These are phyloP conservation scores for Ceramica pisi DNA, from an alignment of 2,888 invertebrate genomes.

Conservation along the genomic window DNA sequence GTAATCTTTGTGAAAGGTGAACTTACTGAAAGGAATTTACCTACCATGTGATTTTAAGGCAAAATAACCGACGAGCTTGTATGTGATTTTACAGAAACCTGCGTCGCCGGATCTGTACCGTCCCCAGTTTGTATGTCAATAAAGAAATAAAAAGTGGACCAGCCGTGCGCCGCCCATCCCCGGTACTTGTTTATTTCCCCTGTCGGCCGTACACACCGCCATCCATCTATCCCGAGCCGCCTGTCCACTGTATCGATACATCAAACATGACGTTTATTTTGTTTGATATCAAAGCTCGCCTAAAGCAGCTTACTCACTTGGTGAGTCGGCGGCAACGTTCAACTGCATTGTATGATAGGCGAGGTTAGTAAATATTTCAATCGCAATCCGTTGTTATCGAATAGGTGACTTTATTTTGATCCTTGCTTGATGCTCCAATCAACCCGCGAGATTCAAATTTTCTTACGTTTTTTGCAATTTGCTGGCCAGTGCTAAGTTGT, in stretches of 20 bases:
- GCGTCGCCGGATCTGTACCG: not conserved
- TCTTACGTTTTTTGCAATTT: no score
- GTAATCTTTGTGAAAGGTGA: not conserved
- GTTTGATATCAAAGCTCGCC: slow-evolving; percentile 12
- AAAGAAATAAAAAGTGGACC: slow-evolving; percentile 21
- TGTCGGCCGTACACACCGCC: slow-evolving; percentile 54
- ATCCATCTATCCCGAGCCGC: slow-evolving; percentile 53
- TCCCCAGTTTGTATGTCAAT: not conserved
- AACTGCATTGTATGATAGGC: not conserved
- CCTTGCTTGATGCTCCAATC: no score
- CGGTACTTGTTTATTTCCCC: slow-evolving; percentile 51
- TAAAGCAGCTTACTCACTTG: slow-evolving; percentile 1
- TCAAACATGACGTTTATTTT: slow-evolving; percentile 51
- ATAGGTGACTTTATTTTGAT: not conserved
- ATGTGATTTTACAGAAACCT: slow-evolving; percentile 1
- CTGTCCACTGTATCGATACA: slow-evolving; percentile 55
- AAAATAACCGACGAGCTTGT: not conserved
- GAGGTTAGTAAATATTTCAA: not conserved
- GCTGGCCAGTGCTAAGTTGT: no score
- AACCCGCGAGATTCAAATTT: no score
- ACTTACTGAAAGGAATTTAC: not conserved
- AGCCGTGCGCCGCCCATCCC: not conserved
- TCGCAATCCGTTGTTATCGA: not conserved
- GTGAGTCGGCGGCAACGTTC: not conserved
- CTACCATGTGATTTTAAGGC: slow-evolving; percentile 3